Conservation (phyloP, 2,797 vertebrate genomes). For the Melanotaenia pygmaea region DNA sequence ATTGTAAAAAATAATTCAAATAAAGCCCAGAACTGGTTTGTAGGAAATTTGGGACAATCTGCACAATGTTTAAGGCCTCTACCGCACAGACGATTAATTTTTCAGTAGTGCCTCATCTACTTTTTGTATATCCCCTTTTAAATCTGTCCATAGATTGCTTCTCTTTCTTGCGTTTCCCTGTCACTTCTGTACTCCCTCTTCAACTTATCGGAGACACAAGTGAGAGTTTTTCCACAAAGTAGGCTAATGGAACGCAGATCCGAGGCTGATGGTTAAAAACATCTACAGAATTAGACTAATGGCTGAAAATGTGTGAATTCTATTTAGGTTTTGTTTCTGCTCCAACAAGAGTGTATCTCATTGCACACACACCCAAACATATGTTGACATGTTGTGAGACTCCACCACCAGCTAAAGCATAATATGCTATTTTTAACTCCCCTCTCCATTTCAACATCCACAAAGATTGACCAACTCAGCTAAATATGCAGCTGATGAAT, state of each 20-base stretch:
- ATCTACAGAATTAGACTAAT: conserved; percentile 11
- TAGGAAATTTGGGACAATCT: too few species aligned
- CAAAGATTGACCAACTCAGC: conserved; percentile 11
- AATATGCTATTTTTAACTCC: conserved; percentile 55
- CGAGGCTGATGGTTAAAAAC: background rate
- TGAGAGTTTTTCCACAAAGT: background rate
- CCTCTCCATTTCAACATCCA: conserved; percentile 17
- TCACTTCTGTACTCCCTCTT: background rate
- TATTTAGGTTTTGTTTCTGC: conserved; percentile 9
- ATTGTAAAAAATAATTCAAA: too few species aligned
- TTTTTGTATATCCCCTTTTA: background rate
- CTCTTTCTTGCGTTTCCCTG: background rate
- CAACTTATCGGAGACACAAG: background rate
- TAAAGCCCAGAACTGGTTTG: too few species aligned
- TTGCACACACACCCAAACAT: conserved; percentile 1
- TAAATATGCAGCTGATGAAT: conserved; percentile 6
- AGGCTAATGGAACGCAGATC: conserved; percentile 26
- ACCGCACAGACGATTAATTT: too few species aligned
- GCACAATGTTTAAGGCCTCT: too few species aligned
- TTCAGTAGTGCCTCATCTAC: too few species aligned
- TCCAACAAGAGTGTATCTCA: conserved; percentile 5
- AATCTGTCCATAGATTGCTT: background rate
- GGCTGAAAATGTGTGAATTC: background rate
- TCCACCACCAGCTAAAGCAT: conserved; percentile 33
- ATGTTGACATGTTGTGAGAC: conserved; percentile 15